Conservation (phyloP, 2,888 invertebrate genomes). For the Prosapia bicincta region DNA sequence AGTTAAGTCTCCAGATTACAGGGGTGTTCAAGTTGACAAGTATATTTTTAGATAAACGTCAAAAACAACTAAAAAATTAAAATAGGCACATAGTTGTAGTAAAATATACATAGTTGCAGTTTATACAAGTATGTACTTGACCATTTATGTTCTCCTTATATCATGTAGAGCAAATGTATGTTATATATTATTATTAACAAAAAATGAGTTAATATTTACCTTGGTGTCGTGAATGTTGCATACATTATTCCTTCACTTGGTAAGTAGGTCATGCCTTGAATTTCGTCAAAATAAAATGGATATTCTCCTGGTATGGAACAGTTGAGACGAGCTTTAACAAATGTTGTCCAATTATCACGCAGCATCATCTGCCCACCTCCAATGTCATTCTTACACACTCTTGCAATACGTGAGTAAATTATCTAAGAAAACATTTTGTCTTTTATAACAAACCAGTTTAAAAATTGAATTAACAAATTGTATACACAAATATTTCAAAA, state of each 20-base stretch:
- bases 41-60: too few relatives aligned
- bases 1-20: too few relatives aligned
- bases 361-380: slow-evolving; percentile 73
- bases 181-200: too few relatives aligned
- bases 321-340: slow-evolving; percentile 78
- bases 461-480: too few relatives aligned
- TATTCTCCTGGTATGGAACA: slow-evolving; percentile 81
- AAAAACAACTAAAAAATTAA: too few relatives aligned
- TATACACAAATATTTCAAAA: too few relatives aligned
- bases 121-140: not conserved
- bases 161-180: not conserved
- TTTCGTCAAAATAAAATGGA: slow-evolving; percentile 85
- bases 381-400: slow-evolving; percentile 86
- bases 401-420: slow-evolving; percentile 84
- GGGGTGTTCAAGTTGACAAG: too few relatives aligned
- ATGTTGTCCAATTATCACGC: slow-evolving; percentile 89
- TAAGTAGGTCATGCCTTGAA: slow-evolving; percentile 79
- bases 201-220: slow-evolving; percentile 50
- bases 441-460: too few relatives aligned
- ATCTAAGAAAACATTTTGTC: slow-evolving; percentile 62
- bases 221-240: slow-evolving; percentile 79
- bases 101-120: not conserved
- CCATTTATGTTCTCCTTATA: not conserved
- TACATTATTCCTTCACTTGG: slow-evolving; percentile 74
- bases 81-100: too few relatives aligned